phyloP scores from a whole-genome alignment of 2,797 vertebrate genomes.

The Sebastolobus alascanus region DNA sequence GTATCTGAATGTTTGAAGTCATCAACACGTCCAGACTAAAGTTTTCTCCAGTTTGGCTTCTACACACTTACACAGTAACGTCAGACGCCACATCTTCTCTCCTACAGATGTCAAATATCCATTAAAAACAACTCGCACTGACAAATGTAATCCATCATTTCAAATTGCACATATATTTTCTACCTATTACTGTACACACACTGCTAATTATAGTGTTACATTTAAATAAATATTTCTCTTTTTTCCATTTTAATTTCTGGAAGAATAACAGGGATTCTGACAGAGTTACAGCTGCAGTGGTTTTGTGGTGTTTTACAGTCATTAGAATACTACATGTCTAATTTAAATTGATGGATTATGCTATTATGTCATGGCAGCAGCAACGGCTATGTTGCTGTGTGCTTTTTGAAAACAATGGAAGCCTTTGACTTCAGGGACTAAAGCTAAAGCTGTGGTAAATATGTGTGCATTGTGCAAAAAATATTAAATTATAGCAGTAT shows the following conservation, averaged over 20 bases:
- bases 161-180: background rate
- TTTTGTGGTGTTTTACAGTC: background rate
- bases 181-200: background rate
- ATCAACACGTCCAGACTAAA: background rate
- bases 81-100: background rate
- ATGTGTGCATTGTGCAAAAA: slow-evolving; percentile 18
- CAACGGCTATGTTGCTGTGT: background rate
- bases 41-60: background rate
- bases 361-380: background rate
- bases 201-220: background rate
- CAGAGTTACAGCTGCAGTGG: background rate
- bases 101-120: background rate
- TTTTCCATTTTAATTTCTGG: background rate
- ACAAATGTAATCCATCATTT: slow-evolving; percentile 13
- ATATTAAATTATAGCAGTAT: background rate
- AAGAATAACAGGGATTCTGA: background rate
- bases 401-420: background rate
- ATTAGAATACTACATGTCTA: slow-evolving; percentile 11
- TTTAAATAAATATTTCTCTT: no score
- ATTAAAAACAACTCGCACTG: slow-evolving; percentile 10
- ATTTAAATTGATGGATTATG: slow-evolving; percentile 27
- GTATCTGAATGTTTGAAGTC: background rate
- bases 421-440: background rate
- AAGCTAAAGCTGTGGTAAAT: slow-evolving; percentile 1
- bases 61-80: background rate